Base-by-base conservation (phyloP, 2,888 invertebrate genomes). In the Drosophila putrida region DNA sequence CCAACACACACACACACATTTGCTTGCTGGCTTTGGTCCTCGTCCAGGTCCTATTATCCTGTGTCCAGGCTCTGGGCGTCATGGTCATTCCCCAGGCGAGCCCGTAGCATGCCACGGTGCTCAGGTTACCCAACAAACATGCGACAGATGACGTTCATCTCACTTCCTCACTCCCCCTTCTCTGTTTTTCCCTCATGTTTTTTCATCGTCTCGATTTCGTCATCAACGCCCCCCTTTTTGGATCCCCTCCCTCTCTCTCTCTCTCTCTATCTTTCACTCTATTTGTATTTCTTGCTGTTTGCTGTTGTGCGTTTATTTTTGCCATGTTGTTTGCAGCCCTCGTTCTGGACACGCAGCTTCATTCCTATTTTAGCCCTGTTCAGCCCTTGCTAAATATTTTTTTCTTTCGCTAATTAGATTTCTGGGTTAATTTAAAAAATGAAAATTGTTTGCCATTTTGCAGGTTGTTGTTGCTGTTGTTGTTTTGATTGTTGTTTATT, bases 371-470 rank as follows among this genome's bases (percentile, higher is more conserved):
- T 41, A 11, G 31, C 20, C 28, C 28, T 33, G 15, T 47, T 28
- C 20, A 43, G 28, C 41, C 20, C 35, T 55, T 25, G 9, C 27
- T 9, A 9, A 25, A 6, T 11, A 39, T 50, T 54, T 65, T 31
- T 57, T 59, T 61, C 69, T 60, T 63, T 65, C 62, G 68, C 80
- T 90, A 90, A 90, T 89, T 89, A 90, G 86, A 88, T 89, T 90
- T 90, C 86, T 90, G 78, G 89, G 90, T 90, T 90, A 90, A 80
- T 82, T 78, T 68, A 57, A 58, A 55, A 35, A 47, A 69, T 10
- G 20, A 54, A 57, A 77, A 78, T 74, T 75, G 72, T 75, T 82
- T 71, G 75, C 66, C 62, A 67, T 78, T 77, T 78, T 57, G 54
- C 53, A 33, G 68, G 68, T 62, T 49, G 43, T 59, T 69, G n/a